Evolutionary conservation across 2,797 vertebrate genomes (phyloP), one percentile per base, ranked within the genome.

Genomic region (Ara ararauna): DNA sequence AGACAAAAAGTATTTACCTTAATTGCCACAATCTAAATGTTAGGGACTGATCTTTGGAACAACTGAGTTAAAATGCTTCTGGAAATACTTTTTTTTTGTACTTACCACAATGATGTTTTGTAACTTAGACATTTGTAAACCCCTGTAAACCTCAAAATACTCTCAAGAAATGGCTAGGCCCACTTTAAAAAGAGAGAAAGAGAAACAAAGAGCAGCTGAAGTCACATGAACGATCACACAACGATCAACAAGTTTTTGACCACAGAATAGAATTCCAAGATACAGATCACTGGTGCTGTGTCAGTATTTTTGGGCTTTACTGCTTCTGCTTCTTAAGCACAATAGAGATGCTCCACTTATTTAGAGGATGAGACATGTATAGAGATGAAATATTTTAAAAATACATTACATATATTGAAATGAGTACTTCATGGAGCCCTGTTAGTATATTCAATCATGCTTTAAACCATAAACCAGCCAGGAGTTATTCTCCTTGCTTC

Each of bases 361-460:
- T 94, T 87, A 79, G 47, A 90, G 34, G 34, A 91, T 81, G 22
- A 95, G 58, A 91, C 29, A 50, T 48, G 19, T 79, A 60, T 1
- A 84, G 73, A 84, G 26, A 84, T 73, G 26, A 95, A 96, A 76
- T 53, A 76, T 94, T 91, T 94, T 23, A 13, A 91, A 94, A 95
- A 94, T 78, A 51, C 34, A 70, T 78, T 93, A 77, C 17, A 65
- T 77, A 90, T 92, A 96, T 91, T 96, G 85, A 90, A 94, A 94
- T 90, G 89, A 95, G 89, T 88, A 95, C 71, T 97, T 94, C 81
- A 74, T 16, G 64, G 89, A 97, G 60, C 30, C 77, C 93, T 97
- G 96, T 97, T 84, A 91, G 80, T 94, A 67, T 79, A 73, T 67
- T 92, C 94, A 84, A 82, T 97, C 91, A 88, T 95, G 60, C 83